These are phyloP conservation scores for Trichacis sp. DNA, from an alignment of 2,888 invertebrate species.

Conservation along the genomic window DNA sequence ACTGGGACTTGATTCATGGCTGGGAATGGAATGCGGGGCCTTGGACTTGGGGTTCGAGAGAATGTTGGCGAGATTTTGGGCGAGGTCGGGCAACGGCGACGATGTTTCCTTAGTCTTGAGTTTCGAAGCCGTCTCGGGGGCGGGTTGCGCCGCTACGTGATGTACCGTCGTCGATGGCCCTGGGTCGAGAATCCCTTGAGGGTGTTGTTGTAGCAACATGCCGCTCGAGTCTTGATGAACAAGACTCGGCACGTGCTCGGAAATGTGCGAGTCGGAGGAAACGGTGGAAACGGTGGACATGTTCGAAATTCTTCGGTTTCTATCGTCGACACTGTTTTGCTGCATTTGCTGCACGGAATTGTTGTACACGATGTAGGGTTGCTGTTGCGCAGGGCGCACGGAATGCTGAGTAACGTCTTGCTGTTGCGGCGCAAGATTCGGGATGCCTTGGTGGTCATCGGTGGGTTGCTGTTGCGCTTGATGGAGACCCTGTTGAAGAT, in stretches of 20 bases:
- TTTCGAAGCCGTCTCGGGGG: constrained; percentile 47
- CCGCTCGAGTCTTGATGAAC: constrained; percentile 31
- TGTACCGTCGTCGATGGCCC: constrained; percentile 9
- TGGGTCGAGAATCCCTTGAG: constrained; percentile 21
- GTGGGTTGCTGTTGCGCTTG: constrained; percentile 25
- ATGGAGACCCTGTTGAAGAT: constrained; percentile 24
- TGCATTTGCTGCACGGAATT: constrained; percentile 55
- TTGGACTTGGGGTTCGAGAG: constrained; percentile 66
- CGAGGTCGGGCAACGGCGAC: constrained; percentile 65
- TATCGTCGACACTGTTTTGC: constrained; percentile 55
- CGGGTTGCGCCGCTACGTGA: constrained; percentile 42
- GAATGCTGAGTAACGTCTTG: constrained; percentile 10
- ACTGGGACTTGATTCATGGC: constrained; percentile 46
- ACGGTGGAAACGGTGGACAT: constrained; percentile 58
- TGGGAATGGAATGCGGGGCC: constrained; percentile 52
- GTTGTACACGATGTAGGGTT: constrained; percentile 23
- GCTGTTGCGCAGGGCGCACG: constrained; percentile 26
- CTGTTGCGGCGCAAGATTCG: constrained; percentile 6
- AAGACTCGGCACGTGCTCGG: constrained; percentile 45
- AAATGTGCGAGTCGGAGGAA: constrained; percentile 59
- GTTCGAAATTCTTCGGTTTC: constrained; percentile 63
- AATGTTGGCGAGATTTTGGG: constrained; percentile 66
- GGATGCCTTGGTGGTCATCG: constrained; percentile 7
- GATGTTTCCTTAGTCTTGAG: constrained; percentile 63
- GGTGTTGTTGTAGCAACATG: constrained; percentile 31